Evolutionary conservation across 2,113 vertebrate genomes (phyloP), one percentile per base, ranked within the genome.

Genomic region (Cryptotis parvus): DNA sequence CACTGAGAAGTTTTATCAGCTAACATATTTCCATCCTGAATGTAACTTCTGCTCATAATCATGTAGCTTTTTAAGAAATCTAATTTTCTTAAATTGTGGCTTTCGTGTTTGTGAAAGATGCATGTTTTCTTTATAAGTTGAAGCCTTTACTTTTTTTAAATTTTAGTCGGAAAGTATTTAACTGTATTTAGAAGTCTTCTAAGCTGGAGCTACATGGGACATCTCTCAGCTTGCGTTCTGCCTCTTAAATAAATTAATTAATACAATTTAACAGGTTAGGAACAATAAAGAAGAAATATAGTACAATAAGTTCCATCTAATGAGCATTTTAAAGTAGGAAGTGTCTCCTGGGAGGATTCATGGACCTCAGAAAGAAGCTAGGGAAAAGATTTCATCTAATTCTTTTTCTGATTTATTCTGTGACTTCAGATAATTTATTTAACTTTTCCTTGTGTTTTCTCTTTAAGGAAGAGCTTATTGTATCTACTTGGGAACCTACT

Each of bases 121-220:
- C 27, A 58, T 86, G 33, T 10, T 75, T 90, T 95, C 66, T 84
- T 92, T 92, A 76, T 73, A 68, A 84, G 84, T 29, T 92, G 68
- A 31, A 93, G n/a, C n/a, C n/a, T n/a, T n/a, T n/a, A n/a, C n/a
- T n/a, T n/a, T n/a, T n/a, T n/a, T n/a, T n/a, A n/a, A n/a, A n/a
- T n/a, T n/a, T n/a, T n/a, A n/a, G n/a, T n/a, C n/a, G n/a, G n/a
- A 43, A 84, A 87, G 43, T 43, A 78, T 61, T 65, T 84, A 41
- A 89, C 80, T 89, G 16, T 85, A 61, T 82, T 92, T 95, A 93
- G 69, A 91, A 94, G 72, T 70, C 85, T 41, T 94, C 18, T 82
- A 79, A 91, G 79, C 58, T 52, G 35, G 82, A 88, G 55, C 39
- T 88, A 63, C 7, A 26, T 24, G 77, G 74, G 12, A 41, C 39